Conservation (phyloP, 64 coral and sea anemone species). For the Anthopleura sola region DNA sequence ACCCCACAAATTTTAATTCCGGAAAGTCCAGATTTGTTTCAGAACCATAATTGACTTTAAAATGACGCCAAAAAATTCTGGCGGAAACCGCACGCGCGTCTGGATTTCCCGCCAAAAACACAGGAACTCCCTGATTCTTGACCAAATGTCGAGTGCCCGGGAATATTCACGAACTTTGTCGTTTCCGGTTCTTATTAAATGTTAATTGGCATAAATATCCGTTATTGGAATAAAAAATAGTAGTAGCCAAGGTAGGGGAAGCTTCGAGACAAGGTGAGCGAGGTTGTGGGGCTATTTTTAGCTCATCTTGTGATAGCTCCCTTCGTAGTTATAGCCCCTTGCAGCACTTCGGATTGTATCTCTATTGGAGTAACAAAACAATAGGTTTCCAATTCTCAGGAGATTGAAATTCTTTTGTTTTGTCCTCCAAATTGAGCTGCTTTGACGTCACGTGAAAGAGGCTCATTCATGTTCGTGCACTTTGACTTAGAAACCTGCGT, state of each 20-base stretch:
- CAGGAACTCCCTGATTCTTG: not conserved
- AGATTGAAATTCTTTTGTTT: too few relatives aligned
- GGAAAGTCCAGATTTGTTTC: not conserved
- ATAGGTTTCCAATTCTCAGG: too few relatives aligned
- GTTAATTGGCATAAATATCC: not conserved
- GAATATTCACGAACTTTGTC: not conserved
- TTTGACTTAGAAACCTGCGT: too few relatives aligned
- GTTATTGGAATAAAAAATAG: not conserved
- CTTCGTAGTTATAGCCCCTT: not conserved
- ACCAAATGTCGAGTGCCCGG: not conserved
- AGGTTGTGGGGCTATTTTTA: not conserved
- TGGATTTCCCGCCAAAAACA: not conserved
- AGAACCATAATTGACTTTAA: not conserved
- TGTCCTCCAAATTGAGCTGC: too few relatives aligned
- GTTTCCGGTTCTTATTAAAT: constrained; percentile 1
- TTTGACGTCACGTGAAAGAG: too few relatives aligned
- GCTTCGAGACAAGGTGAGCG: not conserved
- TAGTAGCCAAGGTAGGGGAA: not conserved
- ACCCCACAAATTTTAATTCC: not conserved
- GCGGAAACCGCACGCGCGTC: not conserved
- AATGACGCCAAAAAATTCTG: not conserved
- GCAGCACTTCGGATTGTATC: too few relatives aligned
- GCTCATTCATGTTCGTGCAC: too few relatives aligned
- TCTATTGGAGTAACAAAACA: too few relatives aligned
- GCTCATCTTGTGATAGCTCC: not conserved